Percentiles rank a stretch among this genome's conserved stretches.
phyloP scores from a whole-genome alignment of 2,888 invertebrate species.

The Epinotia ramella region DNA sequence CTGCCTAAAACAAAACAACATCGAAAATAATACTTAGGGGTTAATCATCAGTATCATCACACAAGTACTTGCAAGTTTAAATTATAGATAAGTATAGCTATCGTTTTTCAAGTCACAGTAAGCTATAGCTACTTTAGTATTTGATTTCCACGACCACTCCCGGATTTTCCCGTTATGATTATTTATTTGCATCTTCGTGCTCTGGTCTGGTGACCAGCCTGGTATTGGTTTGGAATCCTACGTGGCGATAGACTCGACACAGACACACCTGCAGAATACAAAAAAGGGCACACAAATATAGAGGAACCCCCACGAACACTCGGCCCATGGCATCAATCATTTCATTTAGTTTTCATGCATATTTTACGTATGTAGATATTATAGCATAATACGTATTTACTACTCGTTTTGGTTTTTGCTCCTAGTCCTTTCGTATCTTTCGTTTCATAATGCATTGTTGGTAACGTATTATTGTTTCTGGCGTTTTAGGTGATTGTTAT shows the following conservation, averaged over 20 bases:
- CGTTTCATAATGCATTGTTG: background rate
- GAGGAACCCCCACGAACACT: background rate
- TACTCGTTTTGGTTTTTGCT: background rate
- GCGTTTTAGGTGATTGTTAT: background rate
- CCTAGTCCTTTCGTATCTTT: background rate
- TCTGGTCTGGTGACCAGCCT: background rate
- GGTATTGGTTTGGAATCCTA: conserved; percentile 5
- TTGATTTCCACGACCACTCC: conserved; percentile 2
- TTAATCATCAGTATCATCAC: conserved; percentile 3
- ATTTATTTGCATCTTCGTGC: conserved; percentile 12
- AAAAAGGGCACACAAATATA: conserved; percentile 22
- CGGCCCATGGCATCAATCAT: background rate
- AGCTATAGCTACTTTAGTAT: conserved; percentile 2
- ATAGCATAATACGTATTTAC: background rate
- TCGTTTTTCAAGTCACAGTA: background rate
- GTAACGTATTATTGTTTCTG: background rate
- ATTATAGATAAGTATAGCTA: background rate
- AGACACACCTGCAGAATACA: conserved; percentile 26
- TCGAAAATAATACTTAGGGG: conserved; percentile 26
- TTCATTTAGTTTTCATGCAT: background rate
- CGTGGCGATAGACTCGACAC: background rate
- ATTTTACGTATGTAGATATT: background rate
- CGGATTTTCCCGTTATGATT: background rate
- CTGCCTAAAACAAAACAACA: conserved; percentile 44
- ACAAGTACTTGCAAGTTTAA: conserved; percentile 4